Evolutionary conservation across 2,888 invertebrate genomes (phyloP).

Genomic region (Antheraea yamamai): DNA sequence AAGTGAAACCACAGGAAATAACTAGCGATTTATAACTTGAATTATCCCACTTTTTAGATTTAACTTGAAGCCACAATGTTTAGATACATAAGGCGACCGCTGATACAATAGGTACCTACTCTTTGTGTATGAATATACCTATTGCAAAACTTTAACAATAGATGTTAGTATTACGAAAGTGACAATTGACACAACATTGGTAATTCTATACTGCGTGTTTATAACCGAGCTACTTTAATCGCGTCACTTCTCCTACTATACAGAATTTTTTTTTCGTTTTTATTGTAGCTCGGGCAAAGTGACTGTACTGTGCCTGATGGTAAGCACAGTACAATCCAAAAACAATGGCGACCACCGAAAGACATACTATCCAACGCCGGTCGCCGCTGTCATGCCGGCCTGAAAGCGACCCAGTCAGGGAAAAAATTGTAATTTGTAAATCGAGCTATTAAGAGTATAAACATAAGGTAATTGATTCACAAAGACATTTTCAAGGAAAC

Average conservation of each 20-base stretch:
- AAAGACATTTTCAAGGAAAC: background rate
- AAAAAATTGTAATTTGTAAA: no score
- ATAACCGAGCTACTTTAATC: conserved; percentile 26
- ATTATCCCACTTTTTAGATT: background rate
- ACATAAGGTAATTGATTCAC: background rate
- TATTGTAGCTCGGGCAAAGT: no score
- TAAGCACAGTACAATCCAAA: no score
- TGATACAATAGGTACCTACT: conserved; percentile 14
- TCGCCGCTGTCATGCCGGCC: no score
- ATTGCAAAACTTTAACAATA: conserved; percentile 33
- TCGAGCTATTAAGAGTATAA: background rate
- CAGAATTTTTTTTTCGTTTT: no score
- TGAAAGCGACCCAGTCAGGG: no score
- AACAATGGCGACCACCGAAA: no score
- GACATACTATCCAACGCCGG: no score
- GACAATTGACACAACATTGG: conserved; percentile 45
- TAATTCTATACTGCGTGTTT: conserved; percentile 31
- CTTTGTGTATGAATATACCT: conserved; percentile 16
- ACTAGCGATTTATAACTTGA: background rate
- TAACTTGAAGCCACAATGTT: background rate
- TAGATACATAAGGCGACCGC: background rate
- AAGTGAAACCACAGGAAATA: no score
- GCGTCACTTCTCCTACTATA: conserved; percentile 1
- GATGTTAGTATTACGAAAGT: conserved; percentile 40
- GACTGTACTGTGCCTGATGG: no score